Evolutionary conservation across 2,888 invertebrate species (phyloP).

Genomic region (Ceraclea dissimilis): DNA sequence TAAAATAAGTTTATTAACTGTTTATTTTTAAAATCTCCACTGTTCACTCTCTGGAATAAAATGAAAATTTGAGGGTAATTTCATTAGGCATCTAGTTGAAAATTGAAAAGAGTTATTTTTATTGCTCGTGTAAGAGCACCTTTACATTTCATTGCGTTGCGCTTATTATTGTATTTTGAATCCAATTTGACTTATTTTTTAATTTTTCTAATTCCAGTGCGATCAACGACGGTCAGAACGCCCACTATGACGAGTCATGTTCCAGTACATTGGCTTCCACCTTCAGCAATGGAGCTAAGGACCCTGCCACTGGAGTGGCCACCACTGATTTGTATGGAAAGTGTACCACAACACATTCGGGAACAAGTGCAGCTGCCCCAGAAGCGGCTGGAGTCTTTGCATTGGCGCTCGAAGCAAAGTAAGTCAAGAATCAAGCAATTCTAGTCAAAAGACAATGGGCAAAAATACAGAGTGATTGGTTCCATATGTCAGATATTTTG

Average conservation of each 20-base stretch:
- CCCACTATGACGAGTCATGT: constrained; percentile 99
- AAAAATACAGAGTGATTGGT: background rate
- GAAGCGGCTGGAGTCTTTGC: constrained; percentile 99
- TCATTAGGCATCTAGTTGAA: no score
- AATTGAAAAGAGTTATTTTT: no score
- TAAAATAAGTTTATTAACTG: background rate
- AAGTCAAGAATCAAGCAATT: no score
- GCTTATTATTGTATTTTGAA: no score
- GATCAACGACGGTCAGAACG: constrained; percentile 99
- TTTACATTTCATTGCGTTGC: no score
- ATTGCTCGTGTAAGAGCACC: no score
- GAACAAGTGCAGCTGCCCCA: constrained; percentile 98
- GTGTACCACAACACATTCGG: constrained; percentile 98
- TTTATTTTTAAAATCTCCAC: no score
- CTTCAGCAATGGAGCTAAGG: constrained; percentile 97
- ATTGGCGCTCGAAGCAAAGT: constrained; percentile 96
- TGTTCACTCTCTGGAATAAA: no score
- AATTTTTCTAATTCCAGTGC: no score
- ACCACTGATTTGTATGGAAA: constrained; percentile 98
- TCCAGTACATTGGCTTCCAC: constrained; percentile 98
- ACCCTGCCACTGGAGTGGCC: constrained; percentile 96
- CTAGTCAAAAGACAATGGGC: no score
- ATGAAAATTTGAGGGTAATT: no score
- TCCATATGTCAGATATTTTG: background rate
- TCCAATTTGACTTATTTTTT: no score